phyloP scores from a whole-genome alignment of 1,140 invertebrate genomes.

The Lutraria rhynchaena region DNA sequence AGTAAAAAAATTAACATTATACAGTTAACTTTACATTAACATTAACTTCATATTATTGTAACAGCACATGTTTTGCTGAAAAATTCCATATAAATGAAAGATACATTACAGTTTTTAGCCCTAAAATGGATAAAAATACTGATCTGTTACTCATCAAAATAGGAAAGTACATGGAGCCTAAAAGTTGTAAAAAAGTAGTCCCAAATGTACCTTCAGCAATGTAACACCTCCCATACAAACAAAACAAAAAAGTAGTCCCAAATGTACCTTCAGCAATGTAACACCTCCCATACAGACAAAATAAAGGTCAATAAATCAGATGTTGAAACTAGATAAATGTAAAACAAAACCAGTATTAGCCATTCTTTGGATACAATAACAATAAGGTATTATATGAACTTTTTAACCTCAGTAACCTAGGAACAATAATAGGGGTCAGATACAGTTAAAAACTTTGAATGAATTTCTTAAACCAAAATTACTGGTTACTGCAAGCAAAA shows the following conservation, averaged over 20 bases:
- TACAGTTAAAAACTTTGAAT: slow-evolving; percentile 12
- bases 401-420: not conserved
- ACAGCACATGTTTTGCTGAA: too few species aligned
- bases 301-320: slow-evolving; percentile 32
- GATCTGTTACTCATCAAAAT: too few species aligned
- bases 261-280: slow-evolving; percentile 1
- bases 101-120: too few species aligned
- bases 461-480: slow-evolving; percentile 20
- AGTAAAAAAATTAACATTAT: too few species aligned
- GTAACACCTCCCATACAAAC: slow-evolving; percentile 10
- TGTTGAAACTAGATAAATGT: slow-evolving; percentile 12
- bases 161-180: too few species aligned
- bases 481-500: not conserved
- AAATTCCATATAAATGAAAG: too few species aligned
- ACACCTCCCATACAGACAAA: slow-evolving; percentile 12
- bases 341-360: slow-evolving; percentile 29
- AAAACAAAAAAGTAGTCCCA: slow-evolving; percentile 34
- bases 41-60: too few species aligned
- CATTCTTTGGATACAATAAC: not conserved
- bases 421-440: slow-evolving; percentile 30
- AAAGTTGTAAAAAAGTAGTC: slow-evolving; percentile 43
- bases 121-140: too few species aligned
- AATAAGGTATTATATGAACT: slow-evolving; percentile 18
- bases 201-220: slow-evolving; percentile 6
- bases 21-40: too few species aligned